phyloP scores from a whole-genome alignment of 2,797 vertebrate species.

The Crocodylus rhombifer region DNA sequence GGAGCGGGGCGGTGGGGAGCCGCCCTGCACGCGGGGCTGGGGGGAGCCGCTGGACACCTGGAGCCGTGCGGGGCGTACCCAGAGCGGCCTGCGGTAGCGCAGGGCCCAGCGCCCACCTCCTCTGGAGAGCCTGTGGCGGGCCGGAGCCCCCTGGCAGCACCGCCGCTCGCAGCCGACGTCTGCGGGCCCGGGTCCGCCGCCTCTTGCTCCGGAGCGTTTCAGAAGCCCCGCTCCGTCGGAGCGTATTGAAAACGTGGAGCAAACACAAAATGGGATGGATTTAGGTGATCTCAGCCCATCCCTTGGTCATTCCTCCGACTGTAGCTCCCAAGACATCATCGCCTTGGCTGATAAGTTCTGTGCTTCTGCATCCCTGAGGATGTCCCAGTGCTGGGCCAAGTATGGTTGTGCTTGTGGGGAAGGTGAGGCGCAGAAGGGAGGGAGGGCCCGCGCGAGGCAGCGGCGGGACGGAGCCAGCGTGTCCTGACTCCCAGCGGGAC shows the following conservation, averaged over 20 bases:
- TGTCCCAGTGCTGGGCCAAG: not conserved
- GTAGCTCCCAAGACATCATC: not conserved
- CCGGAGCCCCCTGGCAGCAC: not conserved
- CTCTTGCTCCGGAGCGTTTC: not conserved
- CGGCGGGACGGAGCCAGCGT: not conserved
- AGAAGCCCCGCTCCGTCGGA: not conserved
- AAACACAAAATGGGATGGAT: not conserved
- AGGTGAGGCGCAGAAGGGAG: not conserved
- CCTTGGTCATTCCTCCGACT: not conserved
- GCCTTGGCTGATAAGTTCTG: too few relatives aligned
- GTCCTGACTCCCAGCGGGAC: not conserved
- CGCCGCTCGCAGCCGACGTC: too few relatives aligned
- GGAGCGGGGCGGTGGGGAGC: not conserved
- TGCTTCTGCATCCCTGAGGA: not conserved
- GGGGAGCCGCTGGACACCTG: not conserved
- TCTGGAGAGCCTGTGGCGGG: not conserved
- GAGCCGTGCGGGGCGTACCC: accelerated
- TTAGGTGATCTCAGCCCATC: not conserved
- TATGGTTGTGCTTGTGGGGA: not conserved
- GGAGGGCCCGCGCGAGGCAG: not conserved
- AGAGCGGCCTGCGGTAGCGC: accelerated
- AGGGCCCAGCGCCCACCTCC: slow-evolving; percentile 26
- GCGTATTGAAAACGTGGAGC: not conserved
- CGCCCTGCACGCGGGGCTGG: too few relatives aligned
- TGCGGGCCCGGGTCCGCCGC: not conserved